Conservation (phyloP, 2,113 vertebrate species). For the Anolis sagrei region DNA sequence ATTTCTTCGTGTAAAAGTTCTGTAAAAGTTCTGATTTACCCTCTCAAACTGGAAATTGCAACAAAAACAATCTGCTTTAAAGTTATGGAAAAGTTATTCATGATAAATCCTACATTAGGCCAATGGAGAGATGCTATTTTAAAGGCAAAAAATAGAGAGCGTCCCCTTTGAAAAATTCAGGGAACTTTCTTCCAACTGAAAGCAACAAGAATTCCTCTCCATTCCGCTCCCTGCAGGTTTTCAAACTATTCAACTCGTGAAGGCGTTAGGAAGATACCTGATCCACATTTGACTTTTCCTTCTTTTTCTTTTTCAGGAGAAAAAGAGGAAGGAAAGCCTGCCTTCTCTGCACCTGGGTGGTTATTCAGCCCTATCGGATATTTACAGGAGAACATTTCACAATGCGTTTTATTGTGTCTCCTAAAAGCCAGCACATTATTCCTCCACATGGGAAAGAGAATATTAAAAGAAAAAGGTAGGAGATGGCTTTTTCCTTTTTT, state of each 20-base stretch:
- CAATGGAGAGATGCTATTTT: too few species aligned
- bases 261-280: neutral
- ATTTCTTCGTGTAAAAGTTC: too few species aligned
- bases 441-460: slow-evolving; percentile 36
- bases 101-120: too few species aligned
- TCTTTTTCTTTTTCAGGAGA: too few species aligned
- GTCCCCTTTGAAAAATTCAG: too few species aligned
- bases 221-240: neutral
- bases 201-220: neutral
- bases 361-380: neutral
- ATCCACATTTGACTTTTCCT: neutral
- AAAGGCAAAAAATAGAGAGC: too few species aligned
- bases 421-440: slow-evolving; percentile 11
- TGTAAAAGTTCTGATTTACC: too few species aligned
- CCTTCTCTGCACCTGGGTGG: neutral
- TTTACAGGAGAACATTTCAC: neutral
- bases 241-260: neutral
- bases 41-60: too few species aligned
- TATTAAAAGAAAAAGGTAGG: neutral
- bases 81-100: too few species aligned
- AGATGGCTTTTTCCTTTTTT: neutral
- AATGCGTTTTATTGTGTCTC: neutral
- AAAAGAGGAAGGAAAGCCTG: too few species aligned
- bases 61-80: too few species aligned
- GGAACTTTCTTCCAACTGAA: neutral